A percentile compares a stretch with the other conserved stretches of the same genome.
Conservation (phyloP, 1,140 invertebrate species). For the Penaeus vannamei region DNA sequence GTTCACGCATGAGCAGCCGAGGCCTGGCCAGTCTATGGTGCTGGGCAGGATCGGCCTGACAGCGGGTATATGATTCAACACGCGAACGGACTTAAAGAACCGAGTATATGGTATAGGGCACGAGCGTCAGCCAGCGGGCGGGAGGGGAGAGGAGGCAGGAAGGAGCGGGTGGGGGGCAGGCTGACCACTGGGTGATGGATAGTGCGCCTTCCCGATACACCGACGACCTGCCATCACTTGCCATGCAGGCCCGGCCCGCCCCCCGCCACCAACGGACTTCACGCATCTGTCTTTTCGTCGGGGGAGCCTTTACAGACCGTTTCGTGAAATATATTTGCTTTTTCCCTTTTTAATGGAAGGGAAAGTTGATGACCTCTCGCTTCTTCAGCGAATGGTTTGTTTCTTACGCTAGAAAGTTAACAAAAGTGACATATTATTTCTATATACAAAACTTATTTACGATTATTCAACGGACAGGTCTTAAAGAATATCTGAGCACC, state of each 20-base stretch:
- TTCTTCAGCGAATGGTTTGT: too few relatives aligned
- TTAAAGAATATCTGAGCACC: too few relatives aligned
- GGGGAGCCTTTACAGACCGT: not conserved
- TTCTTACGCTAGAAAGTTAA: too few relatives aligned
- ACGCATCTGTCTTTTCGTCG: slow-evolving; percentile 29
- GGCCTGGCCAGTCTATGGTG: too few relatives aligned
- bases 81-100: too few relatives aligned
- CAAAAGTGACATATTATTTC: too few relatives aligned
- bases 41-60: too few relatives aligned
- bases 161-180: not conserved
- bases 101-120: too few relatives aligned
- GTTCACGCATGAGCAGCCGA: too few relatives aligned
- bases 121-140: slow-evolving; percentile 10
- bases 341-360: slow-evolving; percentile 1
- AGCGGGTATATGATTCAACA: too few relatives aligned
- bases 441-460: too few relatives aligned
- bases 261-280: not conserved
- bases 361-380: not conserved
- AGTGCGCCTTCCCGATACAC: slow-evolving; percentile 37
- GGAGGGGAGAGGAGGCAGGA: not conserved
- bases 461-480: too few relatives aligned
- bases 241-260: slow-evolving; percentile 39
- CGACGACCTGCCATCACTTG: slow-evolving; percentile 48
- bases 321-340: not conserved
- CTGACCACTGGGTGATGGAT: slow-evolving; percentile 53